phyloP scores from a whole-genome alignment of 1,140 invertebrate species.

The Myzus persicae region DNA sequence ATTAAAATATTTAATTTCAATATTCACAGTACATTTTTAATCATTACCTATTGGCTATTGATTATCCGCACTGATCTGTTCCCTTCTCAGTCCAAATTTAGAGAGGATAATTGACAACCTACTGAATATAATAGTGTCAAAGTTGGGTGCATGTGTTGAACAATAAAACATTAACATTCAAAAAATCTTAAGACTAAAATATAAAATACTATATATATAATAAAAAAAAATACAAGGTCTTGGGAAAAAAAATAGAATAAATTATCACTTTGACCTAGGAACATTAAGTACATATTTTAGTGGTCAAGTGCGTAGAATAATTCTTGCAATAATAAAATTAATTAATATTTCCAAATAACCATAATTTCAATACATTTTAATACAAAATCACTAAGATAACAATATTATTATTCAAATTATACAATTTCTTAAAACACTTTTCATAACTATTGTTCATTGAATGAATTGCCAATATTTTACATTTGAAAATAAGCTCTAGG shows the following conservation, averaged over 20 bases:
- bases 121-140: background rate
- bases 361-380: background rate
- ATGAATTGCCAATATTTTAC: background rate
- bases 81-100: background rate
- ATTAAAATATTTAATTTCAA: background rate
- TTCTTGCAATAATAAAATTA: background rate
- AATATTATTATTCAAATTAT: background rate
- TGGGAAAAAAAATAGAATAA: background rate
- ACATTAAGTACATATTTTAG: slow-evolving; percentile 36
- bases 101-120: background rate
- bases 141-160: background rate
- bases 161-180: background rate
- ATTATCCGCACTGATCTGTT: background rate
- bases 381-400: background rate
- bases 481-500: background rate
- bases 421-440: background rate
- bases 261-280: slow-evolving; percentile 23
- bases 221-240: background rate
- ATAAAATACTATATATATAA: background rate
- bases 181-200: background rate
- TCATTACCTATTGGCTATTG: background rate
- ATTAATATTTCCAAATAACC: background rate
- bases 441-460: background rate
- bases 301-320: background rate
- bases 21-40: background rate